Base-by-base conservation (phyloP, 30 jellyfish, hydroid and myxozoan genomes). In the Haliclystus octoradiatus region DNA sequence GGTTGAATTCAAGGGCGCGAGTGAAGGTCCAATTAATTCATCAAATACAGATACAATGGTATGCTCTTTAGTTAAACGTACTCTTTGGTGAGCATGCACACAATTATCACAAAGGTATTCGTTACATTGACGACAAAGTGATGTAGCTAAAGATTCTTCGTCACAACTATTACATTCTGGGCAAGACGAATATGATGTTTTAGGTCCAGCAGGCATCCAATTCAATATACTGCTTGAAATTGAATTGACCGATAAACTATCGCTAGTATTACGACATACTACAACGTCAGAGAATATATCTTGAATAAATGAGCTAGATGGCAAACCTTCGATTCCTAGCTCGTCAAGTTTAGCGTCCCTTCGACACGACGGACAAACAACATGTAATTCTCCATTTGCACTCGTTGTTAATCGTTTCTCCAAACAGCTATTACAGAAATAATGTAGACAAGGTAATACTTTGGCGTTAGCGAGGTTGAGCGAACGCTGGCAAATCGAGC, bases 271-370 rank as follows among this genome's bases (percentile, higher is more conserved):
- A 26, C 72, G 82, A 53, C 92, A 81, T 15, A 84, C 90, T 30
- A 80, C 91, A 22, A 89, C 98, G 65, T 89, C 98, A 31, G 95
- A 79, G 71, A 89, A 89, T 12, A 68, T 81, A 77, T 89, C 98
- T 66, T 74, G 90, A 82, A 89, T 76, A 70, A 81, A 81, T n/a
- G 94, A 82, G 52, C 92, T 89, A 0, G 98, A 89, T 0, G 96
- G 96, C 67, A 85, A 63, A 28, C 71, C 72, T 49, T 81, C 93
- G 23, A 89, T 75, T 63, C 96, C 96, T 2, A 32, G 34, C 31
- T 73, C 50, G 34, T 76, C 95, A n/a, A 89, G 79, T 53, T 81
- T 77, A 12, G 80, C 93, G 52, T 89, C 98, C 15, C 98, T 65
- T 22, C 81, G 79, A 68, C 98, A 89, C 34, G 94, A 49, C 22